Base-by-base conservation (phyloP, 2,113 vertebrate species). In the Machaerirhynchus nigripectus region DNA sequence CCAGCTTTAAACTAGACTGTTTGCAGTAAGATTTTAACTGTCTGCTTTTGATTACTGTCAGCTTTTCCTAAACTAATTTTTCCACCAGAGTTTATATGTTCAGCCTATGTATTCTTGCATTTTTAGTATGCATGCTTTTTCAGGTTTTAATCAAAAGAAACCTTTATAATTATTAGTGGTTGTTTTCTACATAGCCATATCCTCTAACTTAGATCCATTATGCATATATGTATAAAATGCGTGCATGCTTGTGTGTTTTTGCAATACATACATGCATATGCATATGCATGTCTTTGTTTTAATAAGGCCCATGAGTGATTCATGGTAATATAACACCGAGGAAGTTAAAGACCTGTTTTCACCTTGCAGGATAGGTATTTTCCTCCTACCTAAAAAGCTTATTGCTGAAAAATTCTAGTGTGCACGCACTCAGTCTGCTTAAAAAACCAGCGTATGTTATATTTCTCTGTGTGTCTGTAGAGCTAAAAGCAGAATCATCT, bases 21-120 rank as follows among this genome's bases (percentile, higher is more conserved):
- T 92, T 95, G 53, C 55, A 94, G 57, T 85, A 84, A 94, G 39
- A 80, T 96, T 94, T 96, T 65, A 89, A 90, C 73, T 94, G 39
- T 95, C 79, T 97, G 61, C 60, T 96, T 84, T 90, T 96, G 69
- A 77, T 96, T 75, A 60, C 78, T 95, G 39, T 74, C 52, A 90
- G 71, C 42, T 96, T 87, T 83, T 86, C 69, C 22, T 92, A 61
- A 95, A 92, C 37, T 95, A 56, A 47, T 94, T 95, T 95, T 97
- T 81, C 94, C 81, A 61, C 26, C 61, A 87, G 23, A 55, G 31
- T 91, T 96, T 90, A 27, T 90, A 84, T 78, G 37, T 87, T 85
- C 70, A 94, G 22, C 33, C 14, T 84, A 5, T 57, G 44, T 70
- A 40, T 78, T 87, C 67, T 94, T 59, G 26, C 28, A 64, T 77